phyloP scores from a whole-genome alignment of 2,888 invertebrate species.

The Epinotia brunnichana region DNA sequence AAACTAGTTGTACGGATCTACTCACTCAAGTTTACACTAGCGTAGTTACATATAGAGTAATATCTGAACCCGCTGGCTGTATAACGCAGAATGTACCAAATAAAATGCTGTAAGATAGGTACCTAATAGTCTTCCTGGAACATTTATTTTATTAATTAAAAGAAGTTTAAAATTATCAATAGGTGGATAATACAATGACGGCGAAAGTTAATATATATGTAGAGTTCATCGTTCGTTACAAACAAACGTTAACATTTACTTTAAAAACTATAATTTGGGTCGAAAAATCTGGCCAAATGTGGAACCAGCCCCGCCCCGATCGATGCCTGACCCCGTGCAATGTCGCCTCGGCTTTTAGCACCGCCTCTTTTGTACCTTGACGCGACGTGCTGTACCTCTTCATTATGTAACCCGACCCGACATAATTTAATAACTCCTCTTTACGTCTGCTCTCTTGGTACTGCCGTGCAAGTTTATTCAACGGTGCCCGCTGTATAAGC shows the following conservation, averaged over 20 bases:
- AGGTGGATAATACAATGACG: constrained; percentile 6
- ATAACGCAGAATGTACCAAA: background rate
- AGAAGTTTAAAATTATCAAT: too few species aligned
- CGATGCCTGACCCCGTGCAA: constrained; percentile 77
- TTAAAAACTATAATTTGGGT: constrained; percentile 20
- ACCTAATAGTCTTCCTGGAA: background rate
- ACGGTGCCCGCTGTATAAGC: background rate
- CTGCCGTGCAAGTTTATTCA: constrained; percentile 24
- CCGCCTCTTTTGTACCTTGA: constrained; percentile 59
- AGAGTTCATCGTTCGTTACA: too few species aligned
- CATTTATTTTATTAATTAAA: too few species aligned
- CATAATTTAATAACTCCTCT: constrained; percentile 40
- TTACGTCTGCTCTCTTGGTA: constrained; percentile 30
- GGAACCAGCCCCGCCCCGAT: constrained; percentile 57
- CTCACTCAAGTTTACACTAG: constrained; percentile 17
- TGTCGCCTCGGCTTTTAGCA: constrained; percentile 68
- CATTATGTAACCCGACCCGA: constrained; percentile 42
- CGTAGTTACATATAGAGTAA: constrained; percentile 1
- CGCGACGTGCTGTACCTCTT: constrained; percentile 49
- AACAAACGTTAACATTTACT: too few species aligned
- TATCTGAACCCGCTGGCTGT: too few species aligned
- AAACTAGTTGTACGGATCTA: constrained; percentile 7
- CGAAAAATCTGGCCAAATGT: constrained; percentile 40
- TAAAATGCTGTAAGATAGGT: background rate
- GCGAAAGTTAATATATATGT: background rate